These are phyloP conservation scores for Takifugu rubripes DNA, from an alignment of 2,797 vertebrate species.

Conservation along the genomic window DNA sequence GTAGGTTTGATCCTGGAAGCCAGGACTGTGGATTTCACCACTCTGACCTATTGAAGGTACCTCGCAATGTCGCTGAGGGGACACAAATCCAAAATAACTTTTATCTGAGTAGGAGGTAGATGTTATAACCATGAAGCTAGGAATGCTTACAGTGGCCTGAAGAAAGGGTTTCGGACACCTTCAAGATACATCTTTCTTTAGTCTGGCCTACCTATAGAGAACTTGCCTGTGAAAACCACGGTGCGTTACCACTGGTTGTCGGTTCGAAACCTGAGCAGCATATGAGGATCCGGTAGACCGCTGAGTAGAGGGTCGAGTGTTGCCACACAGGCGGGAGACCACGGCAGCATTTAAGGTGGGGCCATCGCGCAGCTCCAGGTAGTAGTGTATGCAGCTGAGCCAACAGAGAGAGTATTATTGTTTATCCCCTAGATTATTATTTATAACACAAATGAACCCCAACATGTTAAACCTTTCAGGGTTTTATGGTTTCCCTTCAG, in stretches of 20 bases:
- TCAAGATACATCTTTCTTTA: too few species aligned
- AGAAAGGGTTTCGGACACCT: too few species aligned
- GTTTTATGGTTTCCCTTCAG: not conserved
- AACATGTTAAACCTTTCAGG: not conserved
- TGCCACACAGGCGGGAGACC: slow-evolving; percentile 83
- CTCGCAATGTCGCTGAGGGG: slow-evolving; percentile 83
- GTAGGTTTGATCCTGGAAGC: slow-evolving; percentile 79
- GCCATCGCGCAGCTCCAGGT: slow-evolving; percentile 84
- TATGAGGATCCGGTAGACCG: slow-evolving; percentile 78
- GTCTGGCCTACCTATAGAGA: slow-evolving; percentile 80
- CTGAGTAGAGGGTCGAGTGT: slow-evolving; percentile 74
- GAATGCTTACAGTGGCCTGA: too few species aligned
- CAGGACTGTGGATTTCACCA: slow-evolving; percentile 77
- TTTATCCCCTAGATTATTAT: not conserved
- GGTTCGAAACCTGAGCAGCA: slow-evolving; percentile 86
- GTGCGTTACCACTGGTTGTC: slow-evolving; percentile 67
- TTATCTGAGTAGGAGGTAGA: too few species aligned
- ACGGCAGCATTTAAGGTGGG: slow-evolving; percentile 64
- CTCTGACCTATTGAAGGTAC: slow-evolving; percentile 78
- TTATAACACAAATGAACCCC: not conserved
- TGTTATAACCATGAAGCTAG: not conserved
- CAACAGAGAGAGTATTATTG: not conserved
- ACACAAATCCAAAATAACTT: not conserved
- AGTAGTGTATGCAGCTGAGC: slow-evolving; percentile 82
- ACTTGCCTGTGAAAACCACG: slow-evolving; percentile 88